phyloP scores from a whole-genome alignment of 2,797 vertebrate genomes.

The Thunnus albacares region DNA sequence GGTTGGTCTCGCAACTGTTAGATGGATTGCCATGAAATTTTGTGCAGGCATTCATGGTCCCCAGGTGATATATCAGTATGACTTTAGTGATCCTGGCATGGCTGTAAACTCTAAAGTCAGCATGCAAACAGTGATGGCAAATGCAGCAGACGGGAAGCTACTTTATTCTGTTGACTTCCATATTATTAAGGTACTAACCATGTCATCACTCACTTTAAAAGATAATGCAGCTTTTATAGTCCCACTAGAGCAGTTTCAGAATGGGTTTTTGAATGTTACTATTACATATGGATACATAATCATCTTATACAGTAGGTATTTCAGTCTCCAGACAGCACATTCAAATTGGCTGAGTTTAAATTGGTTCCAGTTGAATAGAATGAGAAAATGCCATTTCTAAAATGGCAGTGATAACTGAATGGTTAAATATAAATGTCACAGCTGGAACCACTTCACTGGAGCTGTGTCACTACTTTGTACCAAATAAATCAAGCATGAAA shows the following conservation, averaged over 20 bases:
- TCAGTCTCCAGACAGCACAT: constrained; percentile 43
- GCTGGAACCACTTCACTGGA: constrained; percentile 58
- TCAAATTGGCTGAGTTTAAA: constrained; percentile 60
- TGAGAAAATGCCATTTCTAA: constrained; percentile 57
- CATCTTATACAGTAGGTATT: constrained; percentile 17
- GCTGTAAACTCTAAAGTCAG: neutral
- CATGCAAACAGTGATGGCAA: constrained; percentile 19
- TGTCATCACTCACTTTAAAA: constrained; percentile 61
- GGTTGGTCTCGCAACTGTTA: neutral
- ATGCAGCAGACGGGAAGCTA: constrained; percentile 10
- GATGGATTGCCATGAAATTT: neutral
- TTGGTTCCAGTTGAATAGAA: constrained; percentile 61
- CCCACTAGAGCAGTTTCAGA: constrained; percentile 28
- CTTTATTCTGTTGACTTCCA: constrained; percentile 31
- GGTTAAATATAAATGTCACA: constrained; percentile 82
- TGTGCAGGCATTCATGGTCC: too few relatives aligned
- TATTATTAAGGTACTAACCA: constrained; percentile 40
- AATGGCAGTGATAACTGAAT: constrained; percentile 67
- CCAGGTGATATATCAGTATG: too few relatives aligned
- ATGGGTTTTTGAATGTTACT: constrained; percentile 58
- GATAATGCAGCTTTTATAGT: constrained; percentile 52
- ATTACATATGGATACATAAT: constrained; percentile 46
- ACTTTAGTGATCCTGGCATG: neutral
- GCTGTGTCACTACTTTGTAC: constrained; percentile 58
- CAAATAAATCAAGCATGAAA: constrained; percentile 77